Evolutionary conservation across 2,888 invertebrate species (phyloP).

Genomic region (Scaptodrosophila latifasciaeformis): DNA sequence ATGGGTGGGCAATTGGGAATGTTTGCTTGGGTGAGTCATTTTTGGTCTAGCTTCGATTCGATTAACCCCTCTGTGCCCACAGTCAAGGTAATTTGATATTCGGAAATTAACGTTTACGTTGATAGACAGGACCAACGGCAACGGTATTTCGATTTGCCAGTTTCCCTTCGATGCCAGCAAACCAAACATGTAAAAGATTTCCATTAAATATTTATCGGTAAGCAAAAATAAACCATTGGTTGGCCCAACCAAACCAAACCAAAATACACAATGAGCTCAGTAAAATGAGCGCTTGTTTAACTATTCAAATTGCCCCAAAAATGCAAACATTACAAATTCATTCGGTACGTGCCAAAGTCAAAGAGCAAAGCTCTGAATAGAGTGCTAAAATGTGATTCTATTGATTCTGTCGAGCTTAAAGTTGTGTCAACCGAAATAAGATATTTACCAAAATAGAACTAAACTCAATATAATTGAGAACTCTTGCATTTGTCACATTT

Average conservation of each 20-base stretch:
- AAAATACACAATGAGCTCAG: slow-evolving; percentile 8
- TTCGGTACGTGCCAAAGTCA: slow-evolving; percentile 44
- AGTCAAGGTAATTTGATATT: slow-evolving; percentile 14
- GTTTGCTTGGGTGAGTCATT: not conserved
- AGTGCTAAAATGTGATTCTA: too few relatives aligned
- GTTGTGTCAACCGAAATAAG: too few relatives aligned
- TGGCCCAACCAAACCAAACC: too few relatives aligned
- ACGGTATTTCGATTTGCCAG: too few relatives aligned
- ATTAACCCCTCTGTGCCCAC: too few relatives aligned
- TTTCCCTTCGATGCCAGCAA: slow-evolving; percentile 4
- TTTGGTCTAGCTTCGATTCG: not conserved
- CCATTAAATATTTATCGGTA: slow-evolving; percentile 38
- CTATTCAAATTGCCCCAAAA: slow-evolving; percentile 39
- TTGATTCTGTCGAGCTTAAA: too few relatives aligned
- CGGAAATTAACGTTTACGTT: not conserved
- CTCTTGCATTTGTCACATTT: too few relatives aligned
- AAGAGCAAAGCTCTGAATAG: slow-evolving; percentile 15
- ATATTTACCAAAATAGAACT: too few relatives aligned
- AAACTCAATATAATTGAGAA: too few relatives aligned
- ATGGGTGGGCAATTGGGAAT: slow-evolving; percentile 3
- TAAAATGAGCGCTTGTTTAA: slow-evolving; percentile 16
- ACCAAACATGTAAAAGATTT: slow-evolving; percentile 20
- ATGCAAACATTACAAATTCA: slow-evolving; percentile 46
- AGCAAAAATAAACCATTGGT: not conserved
- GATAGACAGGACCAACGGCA: too few relatives aligned